Percentiles rank a stretch among this genome's conserved stretches.
Conservation (phyloP, 2,797 vertebrate genomes). For the Pseudochromis fuscus region DNA sequence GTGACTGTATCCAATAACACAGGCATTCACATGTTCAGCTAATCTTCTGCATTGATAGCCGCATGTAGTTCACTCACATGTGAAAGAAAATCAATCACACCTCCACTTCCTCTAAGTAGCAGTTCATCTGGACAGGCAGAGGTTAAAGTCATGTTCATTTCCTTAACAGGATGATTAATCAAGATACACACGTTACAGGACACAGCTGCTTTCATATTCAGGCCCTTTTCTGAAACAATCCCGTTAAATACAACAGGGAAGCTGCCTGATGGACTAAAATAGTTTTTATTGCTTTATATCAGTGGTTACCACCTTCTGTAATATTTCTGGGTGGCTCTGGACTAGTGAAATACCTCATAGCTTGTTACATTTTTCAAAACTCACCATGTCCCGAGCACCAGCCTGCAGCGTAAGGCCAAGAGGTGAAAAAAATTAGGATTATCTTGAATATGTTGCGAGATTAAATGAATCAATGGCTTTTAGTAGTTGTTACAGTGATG, state of each 20-base stretch:
- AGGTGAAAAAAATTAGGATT: conserved; percentile 52
- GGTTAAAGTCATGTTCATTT: conserved; percentile 79
- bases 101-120: conserved; percentile 76
- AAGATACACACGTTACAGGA: conserved; percentile 58
- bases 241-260: conserved; percentile 55
- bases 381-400: conserved; percentile 21
- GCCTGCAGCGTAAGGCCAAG: background rate
- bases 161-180: conserved; percentile 79
- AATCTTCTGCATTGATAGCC: conserved; percentile 76
- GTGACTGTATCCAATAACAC: conserved; percentile 71
- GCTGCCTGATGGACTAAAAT: conserved; percentile 64
- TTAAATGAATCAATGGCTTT: conserved; percentile 49
- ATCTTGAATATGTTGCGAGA: conserved; percentile 43
- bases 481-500: conserved; percentile 21
- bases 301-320: conserved; percentile 51
- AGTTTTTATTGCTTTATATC: conserved; percentile 64
- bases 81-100: conserved; percentile 85
- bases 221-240: conserved; percentile 59
- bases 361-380: conserved; percentile 46
- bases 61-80: conserved; percentile 76
- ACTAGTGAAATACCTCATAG: conserved; percentile 48
- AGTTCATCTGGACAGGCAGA: conserved; percentile 80
- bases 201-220: conserved; percentile 58
- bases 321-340: conserved; percentile 45
- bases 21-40: conserved; percentile 76